Conservation (phyloP, 2,113 vertebrate species). For the Tupaia chinensis region DNA sequence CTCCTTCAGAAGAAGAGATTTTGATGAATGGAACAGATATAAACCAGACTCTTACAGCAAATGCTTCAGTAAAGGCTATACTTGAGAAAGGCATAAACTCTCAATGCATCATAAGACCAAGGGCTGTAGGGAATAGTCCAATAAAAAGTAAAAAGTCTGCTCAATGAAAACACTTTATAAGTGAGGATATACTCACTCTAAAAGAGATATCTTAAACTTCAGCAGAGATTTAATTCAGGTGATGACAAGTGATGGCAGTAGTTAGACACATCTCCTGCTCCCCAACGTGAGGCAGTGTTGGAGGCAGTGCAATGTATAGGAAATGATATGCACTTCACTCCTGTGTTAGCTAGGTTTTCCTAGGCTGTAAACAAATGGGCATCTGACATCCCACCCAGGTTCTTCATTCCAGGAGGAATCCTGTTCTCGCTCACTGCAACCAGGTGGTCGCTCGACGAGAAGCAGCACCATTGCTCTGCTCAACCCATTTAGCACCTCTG, state of each 20-base stretch:
- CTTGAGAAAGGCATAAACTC: conserved; percentile 56
- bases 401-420: neutral
- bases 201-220: conserved; percentile 49
- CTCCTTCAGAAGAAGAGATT: neutral
- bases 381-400: neutral
- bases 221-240: neutral
- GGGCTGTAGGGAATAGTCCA: conserved; percentile 49
- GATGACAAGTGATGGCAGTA: neutral
- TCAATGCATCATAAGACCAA: conserved; percentile 49
- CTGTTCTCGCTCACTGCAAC: neutral
- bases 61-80: neutral
- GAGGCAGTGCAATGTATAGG: neutral
- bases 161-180: conserved; percentile 57
- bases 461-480: neutral
- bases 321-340: conserved; percentile 28
- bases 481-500: conserved; percentile 65
- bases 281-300: neutral
- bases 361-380: conserved; percentile 8
- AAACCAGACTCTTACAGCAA: neutral
- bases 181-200: conserved; percentile 36
- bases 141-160: conserved; percentile 61
- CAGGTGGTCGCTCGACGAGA: conserved; percentile 45
- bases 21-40: conserved; percentile 29
- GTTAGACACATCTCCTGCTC: neutral
- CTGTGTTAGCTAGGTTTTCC: conserved; percentile 1